phyloP scores from a whole-genome alignment of 1,140 invertebrate species.

The Yoshiicerus persimilis region DNA sequence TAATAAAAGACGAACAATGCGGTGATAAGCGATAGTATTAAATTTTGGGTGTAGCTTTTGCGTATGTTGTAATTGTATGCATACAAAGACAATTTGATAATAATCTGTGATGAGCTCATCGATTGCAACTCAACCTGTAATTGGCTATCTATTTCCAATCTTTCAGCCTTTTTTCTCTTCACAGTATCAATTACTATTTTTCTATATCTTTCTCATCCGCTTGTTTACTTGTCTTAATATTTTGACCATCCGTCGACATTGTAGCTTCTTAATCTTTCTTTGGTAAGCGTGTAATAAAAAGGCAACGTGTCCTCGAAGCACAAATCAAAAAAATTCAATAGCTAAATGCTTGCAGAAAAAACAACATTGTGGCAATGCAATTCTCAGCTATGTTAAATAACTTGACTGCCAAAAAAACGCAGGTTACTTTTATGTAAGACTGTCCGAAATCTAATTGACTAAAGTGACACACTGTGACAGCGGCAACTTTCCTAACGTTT shows the following conservation, averaged over 20 bases:
- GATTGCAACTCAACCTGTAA: neutral
- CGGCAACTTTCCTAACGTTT: too few species aligned
- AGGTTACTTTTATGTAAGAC: neutral
- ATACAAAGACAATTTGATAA: neutral
- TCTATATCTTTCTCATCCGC: neutral
- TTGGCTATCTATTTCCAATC: neutral
- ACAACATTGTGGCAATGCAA: neutral
- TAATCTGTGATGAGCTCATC: constrained; percentile 23
- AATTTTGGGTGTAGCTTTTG: neutral
- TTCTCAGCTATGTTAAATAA: neutral
- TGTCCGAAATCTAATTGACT: too few species aligned
- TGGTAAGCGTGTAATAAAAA: neutral
- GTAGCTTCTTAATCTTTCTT: neutral
- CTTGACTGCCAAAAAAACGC: neutral
- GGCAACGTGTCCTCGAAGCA: neutral
- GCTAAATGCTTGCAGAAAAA: neutral
- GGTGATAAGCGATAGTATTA: neutral
- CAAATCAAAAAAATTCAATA: neutral
- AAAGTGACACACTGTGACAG: too few species aligned
- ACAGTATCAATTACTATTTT: neutral
- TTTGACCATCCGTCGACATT: neutral
- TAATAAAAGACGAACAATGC: neutral
- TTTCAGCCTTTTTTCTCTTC: neutral
- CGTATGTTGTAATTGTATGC: constrained; percentile 7
- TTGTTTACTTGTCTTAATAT: neutral